Evolutionary conservation across 2,888 invertebrate species (phyloP).

Genomic region (Acleris literana): DNA sequence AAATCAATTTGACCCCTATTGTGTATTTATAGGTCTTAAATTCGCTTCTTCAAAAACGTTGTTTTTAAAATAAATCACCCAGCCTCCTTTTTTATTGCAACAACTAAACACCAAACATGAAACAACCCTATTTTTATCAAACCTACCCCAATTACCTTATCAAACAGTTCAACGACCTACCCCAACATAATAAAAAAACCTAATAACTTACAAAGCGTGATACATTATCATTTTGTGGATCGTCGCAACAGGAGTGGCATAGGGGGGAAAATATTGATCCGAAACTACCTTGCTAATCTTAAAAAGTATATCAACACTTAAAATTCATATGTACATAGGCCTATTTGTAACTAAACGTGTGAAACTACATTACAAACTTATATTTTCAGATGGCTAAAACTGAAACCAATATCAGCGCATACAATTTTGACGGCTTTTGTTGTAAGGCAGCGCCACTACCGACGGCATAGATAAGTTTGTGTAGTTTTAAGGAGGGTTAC

Average conservation of each 20-base stretch:
- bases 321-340: conserved; percentile 3
- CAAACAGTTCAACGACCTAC: conserved; percentile 61
- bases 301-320: conserved; percentile 1
- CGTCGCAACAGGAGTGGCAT: conserved; percentile 47
- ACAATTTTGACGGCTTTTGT: background rate
- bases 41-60: too few relatives aligned
- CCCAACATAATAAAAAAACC: conserved; percentile 52
- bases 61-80: too few relatives aligned
- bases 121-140: conserved; percentile 9
- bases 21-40: too few relatives aligned
- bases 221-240: conserved; percentile 45
- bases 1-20: too few relatives aligned
- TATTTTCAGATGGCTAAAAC: conserved; percentile 1
- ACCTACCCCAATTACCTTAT: conserved; percentile 37
- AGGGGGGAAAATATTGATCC: conserved; percentile 71
- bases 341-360: conserved; percentile 2
- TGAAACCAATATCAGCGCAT: conserved; percentile 5
- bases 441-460: background rate
- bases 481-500: conserved; percentile 18
- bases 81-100: too few relatives aligned
- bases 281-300: conserved; percentile 40
- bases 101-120: too few relatives aligned
- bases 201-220: conserved; percentile 41
- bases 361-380: conserved; percentile 25
- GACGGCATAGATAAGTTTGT: conserved; percentile 14